A percentile compares a stretch with the other conserved stretches of the same genome.
phyloP scores from a whole-genome alignment of 2,113 vertebrate species.

The Rhagologus leucostigma region DNA sequence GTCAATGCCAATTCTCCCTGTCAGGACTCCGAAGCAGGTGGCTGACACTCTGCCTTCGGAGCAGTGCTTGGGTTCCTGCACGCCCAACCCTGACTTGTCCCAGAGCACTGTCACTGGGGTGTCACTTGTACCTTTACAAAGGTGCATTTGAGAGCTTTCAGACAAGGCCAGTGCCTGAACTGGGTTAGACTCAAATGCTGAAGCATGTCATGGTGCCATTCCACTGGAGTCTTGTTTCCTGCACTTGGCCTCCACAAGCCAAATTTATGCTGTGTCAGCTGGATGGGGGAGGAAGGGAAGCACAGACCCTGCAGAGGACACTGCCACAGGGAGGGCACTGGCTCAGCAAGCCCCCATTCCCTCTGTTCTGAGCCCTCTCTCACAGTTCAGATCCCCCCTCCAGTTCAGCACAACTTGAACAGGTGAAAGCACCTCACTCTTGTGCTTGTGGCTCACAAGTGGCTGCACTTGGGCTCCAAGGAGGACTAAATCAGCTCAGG shows the following conservation, averaged over 20 bases:
- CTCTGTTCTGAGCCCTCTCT: not conserved
- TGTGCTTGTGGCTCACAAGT: not conserved
- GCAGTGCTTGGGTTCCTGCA: not conserved
- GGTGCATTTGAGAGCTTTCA: not conserved
- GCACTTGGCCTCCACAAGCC: not conserved
- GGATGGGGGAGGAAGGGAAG: not conserved
- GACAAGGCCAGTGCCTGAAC: not conserved
- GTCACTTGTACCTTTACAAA: not conserved
- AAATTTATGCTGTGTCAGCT: not conserved
- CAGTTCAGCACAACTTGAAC: accelerated
- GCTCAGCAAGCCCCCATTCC: not conserved
- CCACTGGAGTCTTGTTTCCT: not conserved
- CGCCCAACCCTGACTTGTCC: not conserved
- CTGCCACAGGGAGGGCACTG: not conserved
- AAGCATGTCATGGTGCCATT: accelerated
- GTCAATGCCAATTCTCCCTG: not conserved
- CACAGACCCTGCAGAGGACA: not conserved
- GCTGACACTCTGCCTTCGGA: not conserved
- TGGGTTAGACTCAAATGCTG: not conserved
- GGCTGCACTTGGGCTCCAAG: not conserved
- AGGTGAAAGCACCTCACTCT: not conserved
- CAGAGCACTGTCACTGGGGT: not conserved
- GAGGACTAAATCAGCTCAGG: not conserved
- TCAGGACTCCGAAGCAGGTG: not conserved
- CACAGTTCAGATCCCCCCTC: not conserved